Evolutionary conservation across 2,113 vertebrate species (phyloP).

Genomic region (Oenanthe oenanthe): DNA sequence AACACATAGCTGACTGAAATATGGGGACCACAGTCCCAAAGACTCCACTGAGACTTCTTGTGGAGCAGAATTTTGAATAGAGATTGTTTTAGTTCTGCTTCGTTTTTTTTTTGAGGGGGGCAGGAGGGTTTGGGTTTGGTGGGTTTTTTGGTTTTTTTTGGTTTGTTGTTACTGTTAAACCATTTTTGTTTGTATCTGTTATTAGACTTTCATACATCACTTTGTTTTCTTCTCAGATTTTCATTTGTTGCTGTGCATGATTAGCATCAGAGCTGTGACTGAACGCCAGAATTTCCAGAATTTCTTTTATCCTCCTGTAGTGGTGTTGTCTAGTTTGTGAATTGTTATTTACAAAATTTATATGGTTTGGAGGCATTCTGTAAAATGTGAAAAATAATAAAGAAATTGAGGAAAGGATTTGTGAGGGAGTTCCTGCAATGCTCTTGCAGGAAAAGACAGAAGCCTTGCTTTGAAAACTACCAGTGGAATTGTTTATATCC

Average conservation of each 20-base stretch:
- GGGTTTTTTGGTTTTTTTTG: background rate
- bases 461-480: background rate
- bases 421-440: background rate
- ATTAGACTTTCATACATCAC: background rate
- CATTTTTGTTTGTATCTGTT: background rate
- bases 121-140: fast-evolving
- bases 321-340: background rate
- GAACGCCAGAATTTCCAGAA: background rate
- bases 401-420: background rate
- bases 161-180: background rate
- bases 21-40: background rate
- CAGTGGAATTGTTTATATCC: background rate
- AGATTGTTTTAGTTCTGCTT: background rate
- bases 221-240: slow-evolving; percentile 1
- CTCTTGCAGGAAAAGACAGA: background rate
- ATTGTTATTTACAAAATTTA: background rate
- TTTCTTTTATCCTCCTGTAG: background rate
- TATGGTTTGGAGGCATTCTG: background rate
- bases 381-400: background rate
- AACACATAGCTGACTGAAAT: background rate
- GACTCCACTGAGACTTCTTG: background rate
- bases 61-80: background rate
- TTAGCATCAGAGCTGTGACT: background rate
- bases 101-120: background rate
- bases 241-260: background rate